These are phyloP conservation scores for Orientallactaga sibirica DNA, from an alignment of 2,797 vertebrate species.

Conservation along the genomic window DNA sequence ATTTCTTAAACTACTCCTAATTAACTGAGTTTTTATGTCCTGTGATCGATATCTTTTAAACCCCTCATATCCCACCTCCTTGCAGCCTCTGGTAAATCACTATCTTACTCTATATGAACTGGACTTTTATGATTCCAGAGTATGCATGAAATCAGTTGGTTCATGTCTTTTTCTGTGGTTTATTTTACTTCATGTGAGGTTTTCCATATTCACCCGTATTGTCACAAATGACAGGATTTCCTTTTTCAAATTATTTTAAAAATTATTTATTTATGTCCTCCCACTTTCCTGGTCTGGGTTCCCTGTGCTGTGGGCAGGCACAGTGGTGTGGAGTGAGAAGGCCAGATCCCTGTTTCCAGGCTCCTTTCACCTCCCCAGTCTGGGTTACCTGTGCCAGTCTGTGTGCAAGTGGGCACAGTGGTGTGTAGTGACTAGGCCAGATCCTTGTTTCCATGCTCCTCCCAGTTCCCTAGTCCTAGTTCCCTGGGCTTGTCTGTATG, in stretches of 20 bases:
- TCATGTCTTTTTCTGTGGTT: neutral
- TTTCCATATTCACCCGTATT: neutral
- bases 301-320: too few relatives aligned
- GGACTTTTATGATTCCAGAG: neutral
- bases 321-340: too few relatives aligned
- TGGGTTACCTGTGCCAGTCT: too few relatives aligned
- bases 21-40: neutral
- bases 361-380: too few relatives aligned
- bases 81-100: neutral
- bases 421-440: too few relatives aligned
- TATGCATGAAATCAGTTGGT: neutral
- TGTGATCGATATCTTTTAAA: neutral
- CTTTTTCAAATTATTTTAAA: neutral
- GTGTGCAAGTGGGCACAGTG: too few relatives aligned
- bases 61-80: neutral
- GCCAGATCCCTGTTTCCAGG: too few relatives aligned
- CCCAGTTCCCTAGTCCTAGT: too few relatives aligned
- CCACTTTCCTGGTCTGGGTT: too few relatives aligned
- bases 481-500: too few relatives aligned
- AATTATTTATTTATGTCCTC: neutral
- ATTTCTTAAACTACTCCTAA: neutral
- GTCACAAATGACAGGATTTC: neutral
- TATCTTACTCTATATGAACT: neutral
- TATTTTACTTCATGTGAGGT: neutral
- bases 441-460: too few relatives aligned